Evolutionary conservation across 2,888 invertebrate species (phyloP), one percentile per base, ranked within the genome.

Genomic region (Harpalus rufipes): DNA sequence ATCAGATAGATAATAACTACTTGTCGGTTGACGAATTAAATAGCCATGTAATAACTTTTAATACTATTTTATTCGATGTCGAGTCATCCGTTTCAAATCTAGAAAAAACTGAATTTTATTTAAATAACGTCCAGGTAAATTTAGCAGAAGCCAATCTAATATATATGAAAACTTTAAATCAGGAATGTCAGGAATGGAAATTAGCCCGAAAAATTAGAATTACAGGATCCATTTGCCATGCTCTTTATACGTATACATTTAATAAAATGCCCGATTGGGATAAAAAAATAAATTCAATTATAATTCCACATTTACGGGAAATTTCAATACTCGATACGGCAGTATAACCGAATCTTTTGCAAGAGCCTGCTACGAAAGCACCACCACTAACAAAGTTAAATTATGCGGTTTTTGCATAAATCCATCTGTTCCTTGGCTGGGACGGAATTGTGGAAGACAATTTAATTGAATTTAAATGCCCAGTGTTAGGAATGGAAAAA

Each of bases 141-240:
- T 58, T 58, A 14, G 14, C 1, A 58, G 16, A 58, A 58, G 58
- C 58, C n/a, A 58, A 58, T 58, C 6, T 14, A 14, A 58, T 58
- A n/a, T 58, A 58, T 16, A n/a, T n/a, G 7, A 58, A 58, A 58
- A 58, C 58, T 14, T 58, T 58, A 16, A 58, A 58, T 14, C n/a
- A 16, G n/a, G n/a, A n/a, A n/a, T n/a, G n/a, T n/a, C n/a, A n/a
- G n/a, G 16, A 58, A 58, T 58, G 58, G 58, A 58, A 58, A 58
- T 16, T 58, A 14, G 16, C 14, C 4, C n/a, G 58, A 58, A 58
- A 58, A 58, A 16, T 58, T 14, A 10, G 58, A 58, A 58, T 58
- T 2, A n/a, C 58, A 58, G 58, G 58, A 16, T 58, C 58, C 16
- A 58, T 14, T 58, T 58, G 58, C 16, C 7, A 58, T 58, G 10